phyloP scores from a whole-genome alignment of 2,797 vertebrate genomes.

The Strix occidentalis region DNA sequence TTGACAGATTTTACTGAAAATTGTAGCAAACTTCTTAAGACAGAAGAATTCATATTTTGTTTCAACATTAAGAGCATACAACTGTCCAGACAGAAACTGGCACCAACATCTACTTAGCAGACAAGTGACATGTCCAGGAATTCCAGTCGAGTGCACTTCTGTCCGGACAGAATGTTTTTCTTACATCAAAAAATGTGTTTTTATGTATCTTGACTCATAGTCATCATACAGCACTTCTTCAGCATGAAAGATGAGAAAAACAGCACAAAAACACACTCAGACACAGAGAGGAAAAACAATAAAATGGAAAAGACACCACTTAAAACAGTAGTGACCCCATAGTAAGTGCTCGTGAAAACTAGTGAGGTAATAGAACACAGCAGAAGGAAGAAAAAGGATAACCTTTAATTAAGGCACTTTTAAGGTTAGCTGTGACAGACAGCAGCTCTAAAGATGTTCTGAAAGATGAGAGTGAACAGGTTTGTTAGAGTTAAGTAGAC shows the following conservation, averaged over 20 bases:
- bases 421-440: neutral
- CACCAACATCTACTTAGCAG: constrained; percentile 13
- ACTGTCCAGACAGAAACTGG: constrained; percentile 44
- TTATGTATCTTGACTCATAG: constrained; percentile 18
- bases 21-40: neutral
- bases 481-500: neutral
- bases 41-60: neutral
- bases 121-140: neutral
- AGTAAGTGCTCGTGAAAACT: neutral
- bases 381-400: neutral
- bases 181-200: constrained; percentile 30
- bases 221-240: constrained; percentile 36
- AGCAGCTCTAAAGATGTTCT: neutral
- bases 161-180: constrained; percentile 57
- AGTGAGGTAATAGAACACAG: neutral
- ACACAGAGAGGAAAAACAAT: neutral
- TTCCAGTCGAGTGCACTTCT: constrained; percentile 33
- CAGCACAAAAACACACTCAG: neutral
- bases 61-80: neutral
- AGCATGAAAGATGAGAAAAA: constrained; percentile 9
- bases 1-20: neutral
- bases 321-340: neutral
- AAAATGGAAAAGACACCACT: neutral
- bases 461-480: neutral
- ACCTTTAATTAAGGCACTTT: neutral